These are phyloP conservation scores for Choloepus didactylus DNA, from an alignment of 2,797 vertebrate genomes.

Conservation along the genomic window DNA sequence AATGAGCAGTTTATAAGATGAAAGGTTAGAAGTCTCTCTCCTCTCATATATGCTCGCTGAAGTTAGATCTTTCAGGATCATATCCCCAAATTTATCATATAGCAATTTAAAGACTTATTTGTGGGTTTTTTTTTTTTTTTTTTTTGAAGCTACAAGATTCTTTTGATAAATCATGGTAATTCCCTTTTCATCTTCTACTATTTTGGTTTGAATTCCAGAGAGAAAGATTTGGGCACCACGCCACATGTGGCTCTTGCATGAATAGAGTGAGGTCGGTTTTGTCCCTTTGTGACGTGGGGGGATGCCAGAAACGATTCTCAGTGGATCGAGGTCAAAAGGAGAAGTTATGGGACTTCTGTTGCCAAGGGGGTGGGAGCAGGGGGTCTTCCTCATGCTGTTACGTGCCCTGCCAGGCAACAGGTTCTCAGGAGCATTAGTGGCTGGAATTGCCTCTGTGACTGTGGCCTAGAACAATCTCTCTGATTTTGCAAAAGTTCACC, in stretches of 20 bases:
- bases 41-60: constrained; percentile 43
- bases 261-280: background rate
- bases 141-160: background rate
- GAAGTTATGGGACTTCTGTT: background rate
- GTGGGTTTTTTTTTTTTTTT: background rate
- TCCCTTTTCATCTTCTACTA: background rate
- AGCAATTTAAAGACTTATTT: constrained; percentile 52
- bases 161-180: background rate
- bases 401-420: background rate
- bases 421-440: background rate
- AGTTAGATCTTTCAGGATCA: constrained; percentile 64
- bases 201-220: background rate
- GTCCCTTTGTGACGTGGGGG: background rate
- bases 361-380: background rate
- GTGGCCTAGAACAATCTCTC: background rate
- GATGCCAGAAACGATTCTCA: background rate
- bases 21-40: constrained; percentile 74
- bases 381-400: background rate
- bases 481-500: background rate
- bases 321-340: background rate
- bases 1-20: background rate
- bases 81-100: background rate
- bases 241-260: background rate
- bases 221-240: background rate
- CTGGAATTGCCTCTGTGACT: background rate